phyloP scores from a whole-genome alignment of 2,797 vertebrate species.

The Helarctos malayanus region DNA sequence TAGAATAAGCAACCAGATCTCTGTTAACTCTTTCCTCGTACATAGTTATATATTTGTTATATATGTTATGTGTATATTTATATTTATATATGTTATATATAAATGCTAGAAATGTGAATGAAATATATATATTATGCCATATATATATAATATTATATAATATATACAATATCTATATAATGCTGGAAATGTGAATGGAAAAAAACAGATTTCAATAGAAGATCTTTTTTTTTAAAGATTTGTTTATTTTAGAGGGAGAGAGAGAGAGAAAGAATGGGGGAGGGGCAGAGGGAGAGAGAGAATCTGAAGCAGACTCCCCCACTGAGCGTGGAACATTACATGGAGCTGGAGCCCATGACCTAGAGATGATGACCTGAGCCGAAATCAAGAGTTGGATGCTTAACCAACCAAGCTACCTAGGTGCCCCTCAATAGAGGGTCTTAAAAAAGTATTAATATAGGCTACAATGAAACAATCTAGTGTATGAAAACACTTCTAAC shows the following conservation, averaged over 20 bases:
- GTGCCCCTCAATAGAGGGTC: background rate
- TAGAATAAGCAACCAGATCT: background rate
- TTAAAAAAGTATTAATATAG: constrained; percentile 23
- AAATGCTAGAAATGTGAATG: background rate
- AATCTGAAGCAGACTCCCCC: background rate
- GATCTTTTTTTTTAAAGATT: background rate
- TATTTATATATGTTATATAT: no score
- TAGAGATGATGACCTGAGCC: background rate
- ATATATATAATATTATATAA: no score
- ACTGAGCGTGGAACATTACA: background rate
- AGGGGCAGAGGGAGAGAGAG: background rate
- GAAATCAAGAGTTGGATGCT: background rate
- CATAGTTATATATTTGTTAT: background rate
- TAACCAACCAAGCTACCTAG: background rate
- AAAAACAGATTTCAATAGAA: background rate
- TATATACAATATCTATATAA: no score
- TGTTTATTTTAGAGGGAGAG: background rate
- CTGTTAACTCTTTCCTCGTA: background rate
- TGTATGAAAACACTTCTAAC: background rate
- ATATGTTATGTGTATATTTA: background rate
- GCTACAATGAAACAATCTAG: background rate
- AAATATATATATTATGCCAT: no score
- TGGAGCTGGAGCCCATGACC: background rate
- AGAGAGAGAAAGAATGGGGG: background rate
- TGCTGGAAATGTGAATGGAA: background rate